Evolutionary conservation across 2,797 vertebrate species (phyloP).

Genomic region (Crocodylus rhombifer): DNA sequence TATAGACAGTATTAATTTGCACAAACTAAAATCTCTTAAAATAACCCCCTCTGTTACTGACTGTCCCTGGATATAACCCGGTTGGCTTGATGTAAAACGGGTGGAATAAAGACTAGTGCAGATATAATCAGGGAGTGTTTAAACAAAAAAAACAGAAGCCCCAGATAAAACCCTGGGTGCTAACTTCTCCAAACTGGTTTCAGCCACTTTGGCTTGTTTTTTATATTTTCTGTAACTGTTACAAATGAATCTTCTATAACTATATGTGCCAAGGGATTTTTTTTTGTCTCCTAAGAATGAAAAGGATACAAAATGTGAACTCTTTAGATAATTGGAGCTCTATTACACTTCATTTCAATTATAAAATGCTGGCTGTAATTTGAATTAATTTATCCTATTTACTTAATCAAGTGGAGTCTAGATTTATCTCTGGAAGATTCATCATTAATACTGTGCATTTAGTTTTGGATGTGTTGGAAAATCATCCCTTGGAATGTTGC

Average conservation of each 20-base stretch:
- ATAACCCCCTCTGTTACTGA: background rate
- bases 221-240: background rate
- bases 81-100: background rate
- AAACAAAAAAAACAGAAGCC: background rate
- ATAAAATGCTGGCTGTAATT: background rate
- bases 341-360: background rate
- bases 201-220: background rate
- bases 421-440: background rate
- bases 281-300: background rate
- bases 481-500: background rate
- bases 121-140: background rate
- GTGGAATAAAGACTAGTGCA: background rate
- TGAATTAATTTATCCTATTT: background rate
- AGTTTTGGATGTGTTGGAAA: background rate
- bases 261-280: background rate
- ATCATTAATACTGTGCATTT: background rate
- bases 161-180: background rate
- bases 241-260: background rate
- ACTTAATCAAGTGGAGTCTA: background rate
- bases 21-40: background rate
- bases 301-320: background rate
- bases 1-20: background rate
- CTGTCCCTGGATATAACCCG: background rate
- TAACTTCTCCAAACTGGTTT: background rate
- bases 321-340: background rate